These are phyloP conservation scores for Tarsius wallacei DNA, from an alignment of 2,797 vertebrate species.

Conservation along the genomic window DNA sequence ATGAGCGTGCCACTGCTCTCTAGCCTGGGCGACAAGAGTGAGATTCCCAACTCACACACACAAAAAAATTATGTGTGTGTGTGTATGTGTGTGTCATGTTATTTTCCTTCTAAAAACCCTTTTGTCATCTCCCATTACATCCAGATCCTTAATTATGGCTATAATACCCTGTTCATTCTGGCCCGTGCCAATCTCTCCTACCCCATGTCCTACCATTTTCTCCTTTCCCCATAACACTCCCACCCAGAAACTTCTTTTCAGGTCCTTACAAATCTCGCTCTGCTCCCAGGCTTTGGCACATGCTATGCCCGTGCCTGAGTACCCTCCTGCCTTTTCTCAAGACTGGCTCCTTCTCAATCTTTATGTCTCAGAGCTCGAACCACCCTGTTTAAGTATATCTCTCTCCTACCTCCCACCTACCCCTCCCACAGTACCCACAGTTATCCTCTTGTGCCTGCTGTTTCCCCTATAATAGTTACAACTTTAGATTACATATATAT, in stretches of 20 bases:
- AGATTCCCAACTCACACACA: too few species aligned
- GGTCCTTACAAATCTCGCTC: not conserved
- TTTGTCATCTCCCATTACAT: not conserved
- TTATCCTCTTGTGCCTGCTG: not conserved
- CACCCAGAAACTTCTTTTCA: slow-evolving; percentile 18
- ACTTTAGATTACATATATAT: not conserved
- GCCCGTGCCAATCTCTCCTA: not conserved
- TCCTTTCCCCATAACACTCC: not conserved
- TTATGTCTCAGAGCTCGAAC: slow-evolving; percentile 25
- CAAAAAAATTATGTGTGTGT: too few species aligned
- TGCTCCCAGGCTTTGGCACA: not conserved
- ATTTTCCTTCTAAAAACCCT: not conserved
- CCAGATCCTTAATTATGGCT: not conserved
- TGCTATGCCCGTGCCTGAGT: not conserved
- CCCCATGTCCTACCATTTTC: not conserved
- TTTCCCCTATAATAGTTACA: not conserved
- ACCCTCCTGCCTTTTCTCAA: not conserved
- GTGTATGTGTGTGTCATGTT: not conserved
- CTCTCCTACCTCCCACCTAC: not conserved
- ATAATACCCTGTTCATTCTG: not conserved
- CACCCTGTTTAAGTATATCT: not conserved
- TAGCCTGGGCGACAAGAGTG: too few species aligned
- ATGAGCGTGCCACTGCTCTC: too few species aligned
- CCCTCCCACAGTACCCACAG: not conserved
- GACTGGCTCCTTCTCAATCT: not conserved